Conservation (phyloP, 2,113 vertebrate species). For the Tupaia tana region DNA sequence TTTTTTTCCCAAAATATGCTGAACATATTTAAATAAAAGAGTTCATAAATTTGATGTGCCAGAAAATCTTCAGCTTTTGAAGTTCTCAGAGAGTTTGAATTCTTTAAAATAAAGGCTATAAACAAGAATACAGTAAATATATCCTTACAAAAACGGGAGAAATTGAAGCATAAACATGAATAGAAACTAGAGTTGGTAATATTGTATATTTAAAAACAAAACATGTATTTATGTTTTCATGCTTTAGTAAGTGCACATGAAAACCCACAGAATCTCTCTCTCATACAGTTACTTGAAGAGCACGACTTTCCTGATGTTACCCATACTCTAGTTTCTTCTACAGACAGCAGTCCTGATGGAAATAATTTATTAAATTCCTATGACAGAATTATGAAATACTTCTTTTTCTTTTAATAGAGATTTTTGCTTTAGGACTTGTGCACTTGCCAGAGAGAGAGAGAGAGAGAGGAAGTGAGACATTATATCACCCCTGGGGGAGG, state of each 20-base stretch:
- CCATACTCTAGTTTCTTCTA: neutral
- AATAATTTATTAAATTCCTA: conserved; percentile 1
- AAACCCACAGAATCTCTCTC: neutral
- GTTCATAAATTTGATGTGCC: conserved; percentile 4
- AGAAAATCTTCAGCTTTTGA: neutral
- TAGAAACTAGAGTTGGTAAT: neutral
- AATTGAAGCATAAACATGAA: neutral
- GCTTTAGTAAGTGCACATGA: neutral
- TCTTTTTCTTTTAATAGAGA: neutral
- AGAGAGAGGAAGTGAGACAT: too few species aligned
- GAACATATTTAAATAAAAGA: neutral
- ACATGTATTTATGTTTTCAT: neutral
- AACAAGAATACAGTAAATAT: conserved; percentile 9
- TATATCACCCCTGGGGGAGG: too few species aligned
- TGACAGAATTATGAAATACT: neutral
- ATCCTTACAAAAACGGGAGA: neutral
- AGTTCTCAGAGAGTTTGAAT: neutral
- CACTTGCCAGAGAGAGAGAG: too few species aligned
- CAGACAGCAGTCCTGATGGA: neutral
- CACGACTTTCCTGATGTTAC: neutral
- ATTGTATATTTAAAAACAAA: neutral
- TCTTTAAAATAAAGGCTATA: neutral
- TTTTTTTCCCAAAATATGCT: neutral
- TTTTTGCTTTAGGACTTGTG: neutral
- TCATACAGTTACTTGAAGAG: neutral